Evolutionary conservation across 2,113 vertebrate genomes (phyloP), one percentile per base, ranked within the genome.

Genomic region (Orycteropus afer): DNA sequence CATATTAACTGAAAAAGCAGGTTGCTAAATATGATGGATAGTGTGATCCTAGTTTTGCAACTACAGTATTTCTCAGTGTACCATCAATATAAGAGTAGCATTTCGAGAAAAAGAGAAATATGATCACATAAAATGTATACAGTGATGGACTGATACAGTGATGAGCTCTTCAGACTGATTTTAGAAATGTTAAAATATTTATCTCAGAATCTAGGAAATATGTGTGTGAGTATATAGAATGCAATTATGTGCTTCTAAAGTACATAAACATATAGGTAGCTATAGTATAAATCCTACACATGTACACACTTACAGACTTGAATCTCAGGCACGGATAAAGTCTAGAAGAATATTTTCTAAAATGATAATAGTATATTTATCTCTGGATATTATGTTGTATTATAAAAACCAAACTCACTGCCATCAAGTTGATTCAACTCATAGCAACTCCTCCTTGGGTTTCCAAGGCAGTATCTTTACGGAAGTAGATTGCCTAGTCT

Each of bases 71-170:
- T 82, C 37, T 86, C 7, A 47, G 0, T 47, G 45, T 34, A 82
- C 42, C 69, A 55, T 25, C 42, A 89, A 59, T 37, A 49, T 27
- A 69, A 7, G 3, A 86, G 32, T 2, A 65, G 14, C 34, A 91
- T 91, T 86, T 91, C 63, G 86, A 82, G 83, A 51, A 45, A 93
- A 81, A 95, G 63, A 91, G 55, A 83, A 90, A 82, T 40, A 34
- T 14, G 10, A 29, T 17, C 34, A 40, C 51, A 59, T 80, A 78
- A 82, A 88, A 83, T 20, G 0, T 57, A 65, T 47, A 47, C 9
- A 84, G 37, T 20, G 29, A 65, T n/a, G 40, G 69, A 32, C 59
- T 94, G 67, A 86, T 45, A 57, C 61, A 53, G 25, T 63, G n/a
- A n/a, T n/a, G n/a, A n/a, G n/a, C n/a, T n/a, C n/a, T n/a, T n/a